These are phyloP conservation scores for Xestia rhomboidea DNA, from an alignment of 2,888 invertebrate species.

Conservation along the genomic window DNA sequence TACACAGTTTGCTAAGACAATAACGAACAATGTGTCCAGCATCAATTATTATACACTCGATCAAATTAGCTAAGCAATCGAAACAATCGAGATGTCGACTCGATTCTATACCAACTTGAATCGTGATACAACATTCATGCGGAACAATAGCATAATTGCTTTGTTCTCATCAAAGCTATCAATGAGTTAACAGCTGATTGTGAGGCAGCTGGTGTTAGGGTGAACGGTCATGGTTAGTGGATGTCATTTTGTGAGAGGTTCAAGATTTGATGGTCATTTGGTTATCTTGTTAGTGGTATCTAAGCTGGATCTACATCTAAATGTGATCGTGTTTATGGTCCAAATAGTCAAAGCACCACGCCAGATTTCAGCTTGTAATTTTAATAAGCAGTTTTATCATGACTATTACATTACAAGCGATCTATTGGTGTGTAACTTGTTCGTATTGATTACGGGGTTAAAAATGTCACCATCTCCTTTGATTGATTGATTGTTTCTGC, in stretches of 20 bases:
- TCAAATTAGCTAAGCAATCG: constrained; percentile 39
- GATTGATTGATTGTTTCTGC: not conserved
- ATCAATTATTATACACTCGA: constrained; percentile 34
- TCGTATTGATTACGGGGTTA: not conserved
- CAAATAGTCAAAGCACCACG: not conserved
- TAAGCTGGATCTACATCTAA: not conserved
- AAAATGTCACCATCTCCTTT: not conserved
- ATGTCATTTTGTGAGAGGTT: not conserved
- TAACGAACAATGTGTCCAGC: constrained; percentile 12
- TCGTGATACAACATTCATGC: constrained; percentile 27
- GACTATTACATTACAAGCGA: not conserved
- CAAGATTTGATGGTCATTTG: not conserved
- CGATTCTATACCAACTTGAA: constrained; percentile 19
- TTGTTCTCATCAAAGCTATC: constrained; percentile 21
- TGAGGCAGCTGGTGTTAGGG: not conserved
- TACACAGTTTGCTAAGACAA: constrained; percentile 4
- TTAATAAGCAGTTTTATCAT: not conserved
- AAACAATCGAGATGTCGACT: constrained; percentile 38
- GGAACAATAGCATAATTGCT: constrained; percentile 39
- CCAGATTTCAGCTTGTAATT: not conserved
- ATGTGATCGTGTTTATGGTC: not conserved
- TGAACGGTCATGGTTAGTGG: not conserved
- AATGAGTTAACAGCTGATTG: constrained; percentile 29
- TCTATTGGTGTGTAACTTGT: not conserved
- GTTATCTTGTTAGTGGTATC: not conserved